Base-by-base conservation (phyloP, 2,797 vertebrate species). In the Anguilla anguilla region DNA sequence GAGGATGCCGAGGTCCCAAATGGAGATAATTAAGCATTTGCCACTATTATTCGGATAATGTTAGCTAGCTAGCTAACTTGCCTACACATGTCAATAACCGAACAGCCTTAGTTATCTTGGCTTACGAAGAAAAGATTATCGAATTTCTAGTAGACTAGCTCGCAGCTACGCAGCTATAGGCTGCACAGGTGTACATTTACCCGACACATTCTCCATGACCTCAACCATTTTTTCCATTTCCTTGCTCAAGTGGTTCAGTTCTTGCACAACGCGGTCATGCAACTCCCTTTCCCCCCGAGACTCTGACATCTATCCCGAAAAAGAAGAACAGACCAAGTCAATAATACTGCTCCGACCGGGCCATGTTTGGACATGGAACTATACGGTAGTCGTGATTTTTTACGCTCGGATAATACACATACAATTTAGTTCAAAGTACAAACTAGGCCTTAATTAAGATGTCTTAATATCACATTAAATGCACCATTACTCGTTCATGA, bases 141-240 rank as follows among this genome's bases (percentile, higher is more conserved):
- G 15, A 15, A 57, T 17, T 57, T 57, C 55, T 57, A 57, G 55
- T 57, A 13, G 55, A 7, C 64, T 67, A 28, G 64, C 64, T 67
- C 22, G 25, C 19, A 64, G 22, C 22, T 10, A 67, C 25, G 25
- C 61, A 67, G 25, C 25, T 67, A 61, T 25, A 31, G 7, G 2
- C 11, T 35, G 35, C 31, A 15, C 35, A 22, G 15, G 19, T 35
- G 15, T 19, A 22, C 17, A 49, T 25, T 82, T 87, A 87, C 86
- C 86, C 53, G 86, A 87, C 43, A 87, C 19, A 53, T 87, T 79
- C 51, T 87, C 86, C 53, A 87, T 25, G 35, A 81, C 86, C 28
- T 87, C 86, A 7, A 82, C 57, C 86, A 87, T 81, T 87, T 81
- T 87, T 28, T 87, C 86, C 22, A 87, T 1, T n/a, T 87, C 86